phyloP scores from a whole-genome alignment of 2,888 invertebrate species.

The Diloba caeruleocephala region DNA sequence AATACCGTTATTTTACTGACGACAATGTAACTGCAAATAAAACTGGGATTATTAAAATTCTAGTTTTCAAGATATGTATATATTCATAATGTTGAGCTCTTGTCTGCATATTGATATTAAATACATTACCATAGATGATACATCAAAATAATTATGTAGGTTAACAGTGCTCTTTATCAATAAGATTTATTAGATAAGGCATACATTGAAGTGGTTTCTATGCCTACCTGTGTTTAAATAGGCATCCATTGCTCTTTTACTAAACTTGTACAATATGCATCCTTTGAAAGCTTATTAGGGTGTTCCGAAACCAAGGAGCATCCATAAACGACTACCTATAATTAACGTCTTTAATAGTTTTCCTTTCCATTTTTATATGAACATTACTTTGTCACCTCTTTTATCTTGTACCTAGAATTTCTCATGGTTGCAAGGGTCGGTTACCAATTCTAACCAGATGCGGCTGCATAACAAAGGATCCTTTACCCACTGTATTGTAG shows the following conservation, averaged over 20 bases:
- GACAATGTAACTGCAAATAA: background rate
- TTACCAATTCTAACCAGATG: constrained; percentile 5
- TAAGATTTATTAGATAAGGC: constrained; percentile 42
- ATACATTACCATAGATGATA: constrained; percentile 40
- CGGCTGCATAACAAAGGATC: background rate
- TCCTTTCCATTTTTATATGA: too few species aligned
- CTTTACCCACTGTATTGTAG: background rate
- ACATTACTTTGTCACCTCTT: too few species aligned
- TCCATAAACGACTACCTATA: too few species aligned
- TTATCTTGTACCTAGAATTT: too few species aligned
- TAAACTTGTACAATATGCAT: too few species aligned
- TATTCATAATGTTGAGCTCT: constrained; percentile 34
- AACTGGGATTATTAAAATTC: too few species aligned
- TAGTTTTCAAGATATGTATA: constrained; percentile 21
- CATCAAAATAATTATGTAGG: constrained; percentile 29
- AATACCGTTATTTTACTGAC: background rate
- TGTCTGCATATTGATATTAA: constrained; percentile 38
- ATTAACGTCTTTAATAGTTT: too few species aligned
- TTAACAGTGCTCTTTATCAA: constrained; percentile 37
- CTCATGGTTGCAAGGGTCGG: too few species aligned
- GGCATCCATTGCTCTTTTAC: background rate
- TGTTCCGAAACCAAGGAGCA: too few species aligned
- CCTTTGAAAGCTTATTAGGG: too few species aligned
- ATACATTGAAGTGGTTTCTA: constrained; percentile 4
- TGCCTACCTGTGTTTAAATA: background rate